A percentile compares a stretch with the other conserved stretches of the same genome.
phyloP scores from a whole-genome alignment of 2,888 invertebrate genomes.

The Alsophila aescularia region DNA sequence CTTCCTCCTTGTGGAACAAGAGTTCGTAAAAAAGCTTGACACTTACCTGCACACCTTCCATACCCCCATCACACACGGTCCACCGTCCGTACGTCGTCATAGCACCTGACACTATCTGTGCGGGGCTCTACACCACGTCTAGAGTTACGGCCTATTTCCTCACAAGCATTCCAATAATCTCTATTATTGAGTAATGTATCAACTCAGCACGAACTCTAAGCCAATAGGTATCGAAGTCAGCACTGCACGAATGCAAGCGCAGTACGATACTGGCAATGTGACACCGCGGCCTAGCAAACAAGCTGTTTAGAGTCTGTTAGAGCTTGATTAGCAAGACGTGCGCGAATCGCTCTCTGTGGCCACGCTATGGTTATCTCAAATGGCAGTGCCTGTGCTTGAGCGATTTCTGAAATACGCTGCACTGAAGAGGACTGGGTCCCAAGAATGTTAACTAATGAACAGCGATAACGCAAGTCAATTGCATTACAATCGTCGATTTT shows the following conservation, averaged over 20 bases:
- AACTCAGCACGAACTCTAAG: constrained; percentile 23
- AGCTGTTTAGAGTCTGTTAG: constrained; percentile 60
- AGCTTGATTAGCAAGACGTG: constrained; percentile 80
- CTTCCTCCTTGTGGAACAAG: too few species aligned
- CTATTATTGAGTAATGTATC: constrained; percentile 15
- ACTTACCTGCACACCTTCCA: constrained; percentile 72
- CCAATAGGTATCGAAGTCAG: constrained; percentile 26
- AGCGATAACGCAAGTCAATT: too few species aligned
- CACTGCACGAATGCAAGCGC: constrained; percentile 50
- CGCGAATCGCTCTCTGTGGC: constrained; percentile 61
- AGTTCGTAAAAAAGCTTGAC: not conserved
- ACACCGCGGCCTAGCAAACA: constrained; percentile 65
- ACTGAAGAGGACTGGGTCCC: too few species aligned
- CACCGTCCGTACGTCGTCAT: constrained; percentile 72
- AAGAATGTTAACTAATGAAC: too few species aligned
- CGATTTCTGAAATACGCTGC: not conserved
- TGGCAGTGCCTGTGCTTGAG: constrained; percentile 3
- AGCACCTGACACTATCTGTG: constrained; percentile 27
- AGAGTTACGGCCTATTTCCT: constrained; percentile 17
- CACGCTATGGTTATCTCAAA: not conserved
- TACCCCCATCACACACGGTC: constrained; percentile 68
- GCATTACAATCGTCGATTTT: too few species aligned
- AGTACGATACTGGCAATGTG: constrained; percentile 62
- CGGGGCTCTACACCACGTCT: constrained; percentile 8
- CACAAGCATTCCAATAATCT: constrained; percentile 14